Conservation (phyloP, 2,888 invertebrate species). For the Thyatira batis region DNA sequence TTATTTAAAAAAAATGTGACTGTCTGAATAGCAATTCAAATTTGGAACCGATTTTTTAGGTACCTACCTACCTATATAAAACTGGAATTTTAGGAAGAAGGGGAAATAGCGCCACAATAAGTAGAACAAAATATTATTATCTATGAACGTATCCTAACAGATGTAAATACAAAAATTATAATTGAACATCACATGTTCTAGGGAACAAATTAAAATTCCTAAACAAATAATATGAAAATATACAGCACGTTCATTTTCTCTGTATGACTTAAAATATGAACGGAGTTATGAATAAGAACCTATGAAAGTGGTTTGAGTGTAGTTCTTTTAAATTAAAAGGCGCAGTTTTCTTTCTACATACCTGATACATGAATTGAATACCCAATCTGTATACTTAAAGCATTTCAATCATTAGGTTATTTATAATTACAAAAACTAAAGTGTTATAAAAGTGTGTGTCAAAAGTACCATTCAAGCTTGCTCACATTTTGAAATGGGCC, state of each 20-base stretch:
- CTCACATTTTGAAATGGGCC: conserved; percentile 5
- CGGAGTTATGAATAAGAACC: not conserved
- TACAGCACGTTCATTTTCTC: conserved; percentile 9
- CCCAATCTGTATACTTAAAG: too few relatives aligned
- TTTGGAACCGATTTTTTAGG: too few relatives aligned
- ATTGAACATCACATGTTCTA: conserved; percentile 34
- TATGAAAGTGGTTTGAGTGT: conserved; percentile 4
- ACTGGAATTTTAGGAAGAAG: too few relatives aligned
- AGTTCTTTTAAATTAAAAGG: not conserved
- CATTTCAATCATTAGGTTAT: too few relatives aligned
- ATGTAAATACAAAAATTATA: conserved; percentile 33
- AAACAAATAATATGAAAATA: conserved; percentile 25
- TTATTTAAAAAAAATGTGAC: too few relatives aligned
- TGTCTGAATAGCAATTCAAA: too few relatives aligned
- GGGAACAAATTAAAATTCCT: conserved; percentile 51
- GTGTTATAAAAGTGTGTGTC: conserved; percentile 3
- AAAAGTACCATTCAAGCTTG: conserved; percentile 8
- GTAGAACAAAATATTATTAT: not conserved
- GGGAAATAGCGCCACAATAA: not conserved
- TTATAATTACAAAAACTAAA: not conserved
- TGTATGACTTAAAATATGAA: not conserved
- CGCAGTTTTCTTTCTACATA: too few relatives aligned
- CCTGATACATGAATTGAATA: too few relatives aligned
- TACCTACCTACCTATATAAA: too few relatives aligned
- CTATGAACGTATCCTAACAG: conserved; percentile 29